phyloP scores from a whole-genome alignment of 2,888 invertebrate species.

The Patella ulyssiponensis region DNA sequence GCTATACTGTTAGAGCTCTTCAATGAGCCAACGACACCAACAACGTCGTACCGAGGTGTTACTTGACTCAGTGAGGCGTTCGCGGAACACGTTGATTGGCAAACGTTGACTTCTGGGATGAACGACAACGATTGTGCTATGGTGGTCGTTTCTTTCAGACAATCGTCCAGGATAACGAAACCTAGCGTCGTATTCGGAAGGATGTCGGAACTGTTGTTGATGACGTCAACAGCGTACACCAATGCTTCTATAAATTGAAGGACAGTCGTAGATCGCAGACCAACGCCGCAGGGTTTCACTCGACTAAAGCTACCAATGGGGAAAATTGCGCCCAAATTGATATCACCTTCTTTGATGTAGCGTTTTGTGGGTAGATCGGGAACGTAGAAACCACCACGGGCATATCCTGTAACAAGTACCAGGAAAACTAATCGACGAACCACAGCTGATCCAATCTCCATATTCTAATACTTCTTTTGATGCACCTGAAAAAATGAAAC shows the following conservation, averaged over 20 bases:
- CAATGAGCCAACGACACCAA: slow-evolving; percentile 50
- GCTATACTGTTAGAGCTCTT: slow-evolving; percentile 45
- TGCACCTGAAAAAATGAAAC: too few species aligned
- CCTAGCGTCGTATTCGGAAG: slow-evolving; percentile 49
- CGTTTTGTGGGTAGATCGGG: slow-evolving; percentile 33
- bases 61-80: background rate
- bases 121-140: slow-evolving; percentile 54
- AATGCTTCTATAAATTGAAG: slow-evolving; percentile 55
- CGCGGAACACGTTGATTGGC: slow-evolving; percentile 13
- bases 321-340: slow-evolving; percentile 52
- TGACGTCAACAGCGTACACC: slow-evolving; percentile 44
- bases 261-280: slow-evolving; percentile 39
- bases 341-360: slow-evolving; percentile 42
- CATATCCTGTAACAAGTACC: too few species aligned
- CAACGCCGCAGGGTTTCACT: slow-evolving; percentile 33
- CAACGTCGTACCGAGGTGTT: slow-evolving; percentile 37
- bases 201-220: slow-evolving; percentile 44
- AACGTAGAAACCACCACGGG: slow-evolving; percentile 19
- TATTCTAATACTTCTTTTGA: too few species aligned
- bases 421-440: too few species aligned
- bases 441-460: too few species aligned
- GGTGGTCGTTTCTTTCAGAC: slow-evolving; percentile 48
- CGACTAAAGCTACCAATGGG: slow-evolving; percentile 38
- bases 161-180: slow-evolving; percentile 54
- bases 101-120: slow-evolving; percentile 29